phyloP scores from a whole-genome alignment of 2,797 vertebrate genomes.

The Podargus strigoides region DNA sequence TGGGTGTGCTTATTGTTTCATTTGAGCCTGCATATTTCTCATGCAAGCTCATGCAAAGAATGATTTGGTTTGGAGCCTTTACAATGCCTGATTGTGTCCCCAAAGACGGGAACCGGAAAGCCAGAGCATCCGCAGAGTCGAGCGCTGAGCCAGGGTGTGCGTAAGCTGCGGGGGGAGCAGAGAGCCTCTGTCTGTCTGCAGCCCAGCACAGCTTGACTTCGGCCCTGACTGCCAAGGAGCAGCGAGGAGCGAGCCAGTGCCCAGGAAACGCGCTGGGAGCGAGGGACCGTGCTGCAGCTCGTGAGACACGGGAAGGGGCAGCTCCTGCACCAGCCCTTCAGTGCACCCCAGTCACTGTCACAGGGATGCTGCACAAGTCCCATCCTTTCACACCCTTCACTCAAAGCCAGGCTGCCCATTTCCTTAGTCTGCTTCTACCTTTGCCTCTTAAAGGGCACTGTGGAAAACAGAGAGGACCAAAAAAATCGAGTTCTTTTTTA shows the following conservation, averaged over 20 bases:
- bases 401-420: not conserved
- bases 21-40: not conserved
- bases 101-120: not conserved
- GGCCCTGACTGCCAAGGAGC: not conserved
- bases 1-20: not conserved
- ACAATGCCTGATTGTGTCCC: not conserved
- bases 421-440: constrained; percentile 3
- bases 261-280: not conserved
- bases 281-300: not conserved
- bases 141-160: not conserved
- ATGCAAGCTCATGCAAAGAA: not conserved
- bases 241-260: not conserved
- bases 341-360: not conserved
- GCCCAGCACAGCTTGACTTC: not conserved
- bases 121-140: not conserved
- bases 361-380: not conserved
- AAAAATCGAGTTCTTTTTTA: not conserved
- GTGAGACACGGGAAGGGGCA: accelerated
- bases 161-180: not conserved
- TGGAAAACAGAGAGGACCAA: not conserved
- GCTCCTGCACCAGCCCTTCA: not conserved
- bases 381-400: not conserved
- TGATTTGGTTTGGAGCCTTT: not conserved
- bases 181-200: not conserved
- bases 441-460: not conserved